These are phyloP conservation scores for Oligia fasciuncula DNA, from an alignment of 2,888 invertebrate species.

Conservation along the genomic window DNA sequence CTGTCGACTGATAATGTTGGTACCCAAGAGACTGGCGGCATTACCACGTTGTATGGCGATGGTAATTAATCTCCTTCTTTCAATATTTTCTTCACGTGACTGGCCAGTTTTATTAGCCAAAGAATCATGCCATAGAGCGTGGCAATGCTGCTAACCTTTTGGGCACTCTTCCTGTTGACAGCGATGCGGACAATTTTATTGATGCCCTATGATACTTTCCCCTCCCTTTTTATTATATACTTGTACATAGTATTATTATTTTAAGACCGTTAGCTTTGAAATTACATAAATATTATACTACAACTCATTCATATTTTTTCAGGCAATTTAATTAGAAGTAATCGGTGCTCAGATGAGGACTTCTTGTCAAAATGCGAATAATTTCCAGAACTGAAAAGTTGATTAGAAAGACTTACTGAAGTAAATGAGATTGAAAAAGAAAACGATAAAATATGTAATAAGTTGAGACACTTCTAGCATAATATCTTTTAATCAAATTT, in stretches of 20 bases:
- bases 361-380: background rate
- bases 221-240: background rate
- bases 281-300: background rate
- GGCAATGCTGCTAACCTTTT: background rate
- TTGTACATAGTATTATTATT: background rate
- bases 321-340: background rate
- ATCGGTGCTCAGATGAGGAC: background rate
- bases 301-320: background rate
- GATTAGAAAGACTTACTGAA: conserved; percentile 34
- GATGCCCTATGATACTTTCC: background rate
- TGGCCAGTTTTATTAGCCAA: background rate
- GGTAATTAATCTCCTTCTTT: background rate
- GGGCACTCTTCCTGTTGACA: background rate
- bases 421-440: conserved; percentile 29
- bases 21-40: too few relatives aligned
- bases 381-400: conserved; percentile 19
- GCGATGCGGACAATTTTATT: background rate
- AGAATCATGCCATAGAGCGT: background rate
- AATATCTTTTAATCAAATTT: conserved; percentile 56
- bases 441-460: conserved; percentile 50
- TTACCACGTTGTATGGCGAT: too few relatives aligned
- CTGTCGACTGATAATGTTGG: too few relatives aligned
- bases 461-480: conserved; percentile 43
- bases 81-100: background rate
- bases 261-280: background rate